Evolutionary conservation across 1,140 invertebrate species (phyloP).

Genomic region (Macrobrachium nipponense): DNA sequence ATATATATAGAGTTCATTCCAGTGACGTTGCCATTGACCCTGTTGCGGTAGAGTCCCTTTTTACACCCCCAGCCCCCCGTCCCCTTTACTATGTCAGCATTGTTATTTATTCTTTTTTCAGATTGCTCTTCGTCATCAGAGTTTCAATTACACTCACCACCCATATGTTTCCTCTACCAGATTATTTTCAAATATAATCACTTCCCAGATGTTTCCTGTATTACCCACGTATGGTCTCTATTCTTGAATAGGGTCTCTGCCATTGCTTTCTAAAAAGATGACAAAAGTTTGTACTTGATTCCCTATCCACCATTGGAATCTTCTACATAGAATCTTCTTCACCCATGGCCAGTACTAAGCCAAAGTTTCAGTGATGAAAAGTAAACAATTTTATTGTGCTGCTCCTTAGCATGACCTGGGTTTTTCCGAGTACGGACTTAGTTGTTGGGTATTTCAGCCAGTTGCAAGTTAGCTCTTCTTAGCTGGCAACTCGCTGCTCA

Average conservation of each 20-base stretch:
- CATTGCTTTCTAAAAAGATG: slow-evolving; percentile 28
- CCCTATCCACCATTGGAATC: slow-evolving; percentile 54
- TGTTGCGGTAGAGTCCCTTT: slow-evolving; percentile 57
- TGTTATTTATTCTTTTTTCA: slow-evolving; percentile 47
- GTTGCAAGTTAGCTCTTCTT: too few relatives aligned
- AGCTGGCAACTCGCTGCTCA: too few relatives aligned
- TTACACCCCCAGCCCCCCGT: slow-evolving; percentile 23
- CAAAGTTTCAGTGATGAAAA: too few relatives aligned
- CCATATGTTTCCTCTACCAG: slow-evolving; percentile 23
- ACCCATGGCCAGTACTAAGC: too few relatives aligned
- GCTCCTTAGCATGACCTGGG: too few relatives aligned
- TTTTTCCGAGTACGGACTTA: too few relatives aligned
- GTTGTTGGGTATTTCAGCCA: too few relatives aligned
- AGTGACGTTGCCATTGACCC: slow-evolving; percentile 49
- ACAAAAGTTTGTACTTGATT: slow-evolving; percentile 32
- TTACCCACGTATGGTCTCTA: slow-evolving; percentile 5
- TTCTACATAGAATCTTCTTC: neutral
- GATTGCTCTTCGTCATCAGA: slow-evolving; percentile 35
- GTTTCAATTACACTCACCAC: slow-evolving; percentile 48
- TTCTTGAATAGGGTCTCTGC: slow-evolving; percentile 26
- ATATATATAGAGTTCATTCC: slow-evolving; percentile 38
- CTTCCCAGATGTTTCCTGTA: neutral
- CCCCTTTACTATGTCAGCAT: slow-evolving; percentile 14
- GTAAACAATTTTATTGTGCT: too few relatives aligned
- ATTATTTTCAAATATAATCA: too few relatives aligned